Percentiles rank a stretch among this genome's conserved stretches.
phyloP scores from a whole-genome alignment of 2,797 vertebrate genomes.

The Leptatherina wallacei region DNA sequence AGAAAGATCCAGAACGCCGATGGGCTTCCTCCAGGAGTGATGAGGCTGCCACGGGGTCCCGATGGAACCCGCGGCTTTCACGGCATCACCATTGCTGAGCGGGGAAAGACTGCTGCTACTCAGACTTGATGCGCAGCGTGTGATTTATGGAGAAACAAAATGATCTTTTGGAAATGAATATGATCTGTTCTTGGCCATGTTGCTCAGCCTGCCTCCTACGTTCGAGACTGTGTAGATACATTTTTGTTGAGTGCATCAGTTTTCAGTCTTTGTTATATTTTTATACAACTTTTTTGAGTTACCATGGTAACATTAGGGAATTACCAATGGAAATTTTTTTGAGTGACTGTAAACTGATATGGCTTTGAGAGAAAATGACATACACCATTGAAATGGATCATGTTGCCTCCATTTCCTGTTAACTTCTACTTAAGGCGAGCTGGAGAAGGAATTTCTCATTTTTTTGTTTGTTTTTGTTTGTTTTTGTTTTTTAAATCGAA shows the following conservation, averaged over 20 bases:
- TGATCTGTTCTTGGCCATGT: constrained; percentile 44
- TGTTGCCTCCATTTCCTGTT: constrained; percentile 55
- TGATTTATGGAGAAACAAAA: constrained; percentile 42
- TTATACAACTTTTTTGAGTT: constrained; percentile 76
- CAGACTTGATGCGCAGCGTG: constrained; percentile 77
- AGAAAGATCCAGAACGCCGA: constrained; percentile 91
- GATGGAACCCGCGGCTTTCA: constrained; percentile 96
- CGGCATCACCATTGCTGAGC: constrained; percentile 72
- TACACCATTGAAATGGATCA: constrained; percentile 37
- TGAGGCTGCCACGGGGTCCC: constrained; percentile 91
- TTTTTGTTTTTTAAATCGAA: constrained; percentile 22
- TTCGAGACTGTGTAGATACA: constrained; percentile 73
- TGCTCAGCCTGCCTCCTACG: constrained; percentile 47
- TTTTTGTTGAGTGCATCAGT: constrained; percentile 69
- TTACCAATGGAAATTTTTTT: constrained; percentile 57
- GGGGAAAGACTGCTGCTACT: constrained; percentile 79
- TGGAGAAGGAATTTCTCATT: constrained; percentile 13
- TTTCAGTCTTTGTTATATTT: constrained; percentile 77
- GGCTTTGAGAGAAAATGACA: constrained; percentile 52
- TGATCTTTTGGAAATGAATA: constrained; percentile 31
- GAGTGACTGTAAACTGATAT: constrained; percentile 68
- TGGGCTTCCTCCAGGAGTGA: constrained; percentile 90
- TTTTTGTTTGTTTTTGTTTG: not conserved
- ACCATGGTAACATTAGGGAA: constrained; percentile 67
- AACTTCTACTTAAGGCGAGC: constrained; percentile 31